These are phyloP conservation scores for Eilema depressum DNA, from an alignment of 2,888 invertebrate genomes.

Conservation along the genomic window DNA sequence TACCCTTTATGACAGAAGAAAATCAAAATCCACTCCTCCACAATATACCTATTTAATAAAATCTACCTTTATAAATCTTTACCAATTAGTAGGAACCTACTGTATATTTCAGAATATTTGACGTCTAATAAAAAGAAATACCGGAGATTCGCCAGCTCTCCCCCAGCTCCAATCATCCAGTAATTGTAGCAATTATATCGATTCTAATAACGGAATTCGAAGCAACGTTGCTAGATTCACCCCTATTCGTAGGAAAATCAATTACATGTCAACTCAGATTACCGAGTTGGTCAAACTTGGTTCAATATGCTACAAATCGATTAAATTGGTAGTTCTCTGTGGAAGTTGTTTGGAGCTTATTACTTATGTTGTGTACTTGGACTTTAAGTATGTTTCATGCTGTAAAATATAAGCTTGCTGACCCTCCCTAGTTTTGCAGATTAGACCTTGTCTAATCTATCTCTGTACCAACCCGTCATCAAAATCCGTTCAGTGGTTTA, in stretches of 20 bases:
- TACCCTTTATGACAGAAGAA: neutral
- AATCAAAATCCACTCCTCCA: neutral
- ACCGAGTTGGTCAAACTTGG: neutral
- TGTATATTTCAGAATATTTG: no score
- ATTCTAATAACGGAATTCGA: neutral
- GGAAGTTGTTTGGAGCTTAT: neutral
- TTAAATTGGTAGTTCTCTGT: neutral
- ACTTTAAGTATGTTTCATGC: no score
- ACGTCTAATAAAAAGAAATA: neutral
- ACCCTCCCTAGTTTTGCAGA: no score
- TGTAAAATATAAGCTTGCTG: no score
- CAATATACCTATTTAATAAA: neutral
- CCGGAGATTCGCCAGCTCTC: neutral
- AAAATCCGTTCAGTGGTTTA: no score
- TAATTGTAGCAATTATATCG: neutral
- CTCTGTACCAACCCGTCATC: no score
- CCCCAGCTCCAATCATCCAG: neutral
- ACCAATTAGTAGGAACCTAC: no score
- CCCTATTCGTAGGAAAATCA: neutral
- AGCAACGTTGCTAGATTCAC: neutral
- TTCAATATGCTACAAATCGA: neutral
- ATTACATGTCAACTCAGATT: constrained; percentile 4
- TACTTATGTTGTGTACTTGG: neutral
- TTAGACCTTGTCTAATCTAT: no score
- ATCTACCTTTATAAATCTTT: no score